Evolutionary conservation across 1,140 invertebrate genomes (phyloP).

Genomic region (Scaptomyza hsui): DNA sequence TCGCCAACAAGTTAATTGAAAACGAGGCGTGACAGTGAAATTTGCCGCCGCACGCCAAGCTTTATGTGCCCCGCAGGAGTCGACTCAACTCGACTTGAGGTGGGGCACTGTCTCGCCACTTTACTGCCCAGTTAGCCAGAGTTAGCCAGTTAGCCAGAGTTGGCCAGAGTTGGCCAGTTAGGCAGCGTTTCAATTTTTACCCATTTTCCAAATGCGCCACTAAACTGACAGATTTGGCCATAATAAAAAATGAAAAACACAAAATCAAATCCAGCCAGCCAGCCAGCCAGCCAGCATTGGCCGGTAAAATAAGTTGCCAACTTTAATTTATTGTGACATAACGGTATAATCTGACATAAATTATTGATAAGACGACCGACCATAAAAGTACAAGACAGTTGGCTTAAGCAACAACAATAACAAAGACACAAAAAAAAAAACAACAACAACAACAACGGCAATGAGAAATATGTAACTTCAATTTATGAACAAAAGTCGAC

Average conservation of each 20-base stretch:
- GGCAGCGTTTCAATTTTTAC: constrained; percentile 43
- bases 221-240: constrained; percentile 81
- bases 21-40: constrained; percentile 79
- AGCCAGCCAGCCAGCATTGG: constrained; percentile 30
- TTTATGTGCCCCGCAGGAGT: neutral
- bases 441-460: constrained; percentile 23
- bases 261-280: constrained; percentile 13
- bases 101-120: constrained; percentile 16
- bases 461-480: constrained; percentile 16
- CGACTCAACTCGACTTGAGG: neutral
- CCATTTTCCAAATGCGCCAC: constrained; percentile 79
- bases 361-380: constrained; percentile 81
- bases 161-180: neutral
- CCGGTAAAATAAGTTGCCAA: constrained; percentile 83
- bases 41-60: constrained; percentile 69
- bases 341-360: constrained; percentile 84
- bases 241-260: constrained; percentile 76
- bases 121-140: constrained; percentile 27
- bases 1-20: constrained; percentile 80
- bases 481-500: constrained; percentile 21
- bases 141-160: constrained; percentile 3
- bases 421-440: neutral
- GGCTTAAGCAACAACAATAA: constrained; percentile 63
- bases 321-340: constrained; percentile 84
- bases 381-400: constrained; percentile 83